These are phyloP conservation scores for Eugnorisma glareosa DNA, from an alignment of 2,888 invertebrate species.

Conservation along the genomic window DNA sequence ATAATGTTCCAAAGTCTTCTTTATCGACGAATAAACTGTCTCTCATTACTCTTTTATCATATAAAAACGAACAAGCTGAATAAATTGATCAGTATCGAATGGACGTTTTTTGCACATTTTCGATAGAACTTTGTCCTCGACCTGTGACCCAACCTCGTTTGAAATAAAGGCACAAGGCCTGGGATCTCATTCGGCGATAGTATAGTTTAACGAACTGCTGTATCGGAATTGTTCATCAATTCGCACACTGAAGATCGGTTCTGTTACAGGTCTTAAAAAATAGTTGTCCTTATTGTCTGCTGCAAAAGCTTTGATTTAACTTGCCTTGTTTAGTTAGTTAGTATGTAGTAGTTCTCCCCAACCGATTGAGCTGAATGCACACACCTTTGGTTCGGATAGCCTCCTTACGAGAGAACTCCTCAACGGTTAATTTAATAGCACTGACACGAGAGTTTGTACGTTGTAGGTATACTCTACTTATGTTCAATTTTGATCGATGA, in stretches of 20 bases:
- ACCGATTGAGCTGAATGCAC: not conserved
- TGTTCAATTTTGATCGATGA: too few species aligned
- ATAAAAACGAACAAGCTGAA: conserved; percentile 39
- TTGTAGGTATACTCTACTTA: too few species aligned
- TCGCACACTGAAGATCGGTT: not conserved
- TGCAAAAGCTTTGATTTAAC: not conserved
- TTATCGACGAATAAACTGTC: conserved; percentile 48
- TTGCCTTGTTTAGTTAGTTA: not conserved
- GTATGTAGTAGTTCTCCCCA: not conserved
- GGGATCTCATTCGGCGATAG: conserved; percentile 16
- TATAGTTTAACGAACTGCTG: conserved; percentile 31
- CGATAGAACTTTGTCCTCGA: conserved; percentile 47
- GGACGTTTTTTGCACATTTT: conserved; percentile 37
- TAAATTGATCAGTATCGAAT: conserved; percentile 43
- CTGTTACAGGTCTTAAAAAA: conserved; percentile 1
- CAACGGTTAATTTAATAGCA: not conserved
- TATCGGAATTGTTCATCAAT: not conserved
- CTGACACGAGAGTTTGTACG: too few species aligned
- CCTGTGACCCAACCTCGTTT: conserved; percentile 53
- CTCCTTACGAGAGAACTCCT: not conserved
- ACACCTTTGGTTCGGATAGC: not conserved
- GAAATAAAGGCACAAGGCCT: conserved; percentile 36
- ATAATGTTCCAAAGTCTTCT: conserved; percentile 34
- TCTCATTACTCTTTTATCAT: conserved; percentile 48
- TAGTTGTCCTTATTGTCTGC: not conserved